Evolutionary conservation across 2,797 vertebrate genomes (phyloP).

Genomic region (Esox lucius): DNA sequence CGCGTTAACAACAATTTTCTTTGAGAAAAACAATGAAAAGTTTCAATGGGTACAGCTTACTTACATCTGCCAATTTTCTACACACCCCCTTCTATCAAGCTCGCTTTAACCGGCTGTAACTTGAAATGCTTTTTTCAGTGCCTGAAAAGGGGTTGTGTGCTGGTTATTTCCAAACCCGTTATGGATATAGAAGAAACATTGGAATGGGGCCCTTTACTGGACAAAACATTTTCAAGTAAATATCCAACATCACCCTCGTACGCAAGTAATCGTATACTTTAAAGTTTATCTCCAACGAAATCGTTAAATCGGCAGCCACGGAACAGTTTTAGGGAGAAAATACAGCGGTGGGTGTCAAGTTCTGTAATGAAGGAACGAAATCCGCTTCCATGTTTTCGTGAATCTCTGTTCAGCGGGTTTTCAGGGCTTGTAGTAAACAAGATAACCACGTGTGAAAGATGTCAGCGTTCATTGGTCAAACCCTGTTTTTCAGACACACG

Average conservation of each 20-base stretch:
- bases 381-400: constrained; percentile 50
- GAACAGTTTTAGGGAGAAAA: background rate
- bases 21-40: constrained; percentile 38
- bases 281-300: too few relatives aligned
- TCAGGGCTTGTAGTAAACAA: constrained; percentile 75
- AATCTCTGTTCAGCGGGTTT: constrained; percentile 34
- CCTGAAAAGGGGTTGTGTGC: constrained; percentile 22
- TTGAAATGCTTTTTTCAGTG: constrained; percentile 57
- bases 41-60: constrained; percentile 56
- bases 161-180: constrained; percentile 30
- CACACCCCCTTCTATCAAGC: constrained; percentile 56
- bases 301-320: background rate
- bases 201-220: background rate
- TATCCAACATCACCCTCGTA: background rate
- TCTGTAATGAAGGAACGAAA: background rate
- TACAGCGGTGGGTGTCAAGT: background rate
- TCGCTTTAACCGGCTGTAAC: constrained; percentile 64
- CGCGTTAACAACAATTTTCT: background rate
- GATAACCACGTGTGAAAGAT: constrained; percentile 66
- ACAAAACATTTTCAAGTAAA: background rate
- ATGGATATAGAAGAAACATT: constrained; percentile 10
- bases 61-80: constrained; percentile 40
- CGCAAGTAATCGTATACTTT: background rate
- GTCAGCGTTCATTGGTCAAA: constrained; percentile 62
- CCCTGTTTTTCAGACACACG: constrained; percentile 56